These are phyloP conservation scores for Eutolmus rufibarbis DNA, from an alignment of 2,888 invertebrate species.

Conservation along the genomic window DNA sequence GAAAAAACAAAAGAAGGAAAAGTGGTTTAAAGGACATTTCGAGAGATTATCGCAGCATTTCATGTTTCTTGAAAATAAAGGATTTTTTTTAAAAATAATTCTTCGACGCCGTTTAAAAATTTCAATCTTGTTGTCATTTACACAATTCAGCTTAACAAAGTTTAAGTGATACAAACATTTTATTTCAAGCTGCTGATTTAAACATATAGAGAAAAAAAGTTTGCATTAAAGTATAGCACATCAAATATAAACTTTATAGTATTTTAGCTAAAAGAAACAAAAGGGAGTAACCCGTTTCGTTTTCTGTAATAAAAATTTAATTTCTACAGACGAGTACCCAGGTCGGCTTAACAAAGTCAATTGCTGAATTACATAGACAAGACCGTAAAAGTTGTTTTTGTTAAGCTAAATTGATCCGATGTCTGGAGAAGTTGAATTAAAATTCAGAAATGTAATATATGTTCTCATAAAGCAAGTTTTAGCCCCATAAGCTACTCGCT, in stretches of 20 bases:
- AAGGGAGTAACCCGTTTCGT: no score
- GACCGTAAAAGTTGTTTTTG: no score
- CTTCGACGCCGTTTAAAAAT: not conserved
- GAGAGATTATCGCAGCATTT: not conserved
- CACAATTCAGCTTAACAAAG: not conserved
- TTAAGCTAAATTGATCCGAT: not conserved
- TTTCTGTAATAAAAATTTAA: no score
- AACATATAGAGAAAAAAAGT: no score
- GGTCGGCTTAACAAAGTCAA: no score
- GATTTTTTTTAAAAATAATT: not conserved
- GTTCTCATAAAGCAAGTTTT: not conserved
- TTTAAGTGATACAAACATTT: no score
- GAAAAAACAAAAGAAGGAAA: not conserved
- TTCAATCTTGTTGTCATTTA: not conserved
- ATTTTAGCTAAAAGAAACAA: no score
- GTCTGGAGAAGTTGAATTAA: not conserved
- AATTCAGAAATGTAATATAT: not conserved
- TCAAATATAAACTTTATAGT: no score
- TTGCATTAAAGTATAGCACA: no score
- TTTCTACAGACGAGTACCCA: no score
- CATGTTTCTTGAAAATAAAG: not conserved
- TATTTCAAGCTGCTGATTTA: no score
- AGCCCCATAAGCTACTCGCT: not conserved
- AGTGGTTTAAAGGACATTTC: not conserved
- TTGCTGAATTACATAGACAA: no score